Evolutionary conservation across 1,140 invertebrate species (phyloP).

Genomic region (Ips typographus): DNA sequence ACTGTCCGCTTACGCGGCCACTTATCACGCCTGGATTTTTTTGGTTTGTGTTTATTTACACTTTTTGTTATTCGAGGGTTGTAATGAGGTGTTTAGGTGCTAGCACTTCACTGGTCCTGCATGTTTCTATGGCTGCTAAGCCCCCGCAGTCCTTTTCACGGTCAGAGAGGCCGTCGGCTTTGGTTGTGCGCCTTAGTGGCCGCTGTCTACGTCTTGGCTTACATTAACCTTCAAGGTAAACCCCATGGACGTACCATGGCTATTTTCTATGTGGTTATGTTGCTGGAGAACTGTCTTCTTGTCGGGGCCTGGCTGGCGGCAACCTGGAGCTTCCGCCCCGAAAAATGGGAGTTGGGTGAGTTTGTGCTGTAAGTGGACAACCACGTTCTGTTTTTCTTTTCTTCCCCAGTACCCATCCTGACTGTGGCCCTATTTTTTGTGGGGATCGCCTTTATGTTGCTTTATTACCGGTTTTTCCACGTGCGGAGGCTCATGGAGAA

Average conservation of each 20-base stretch:
- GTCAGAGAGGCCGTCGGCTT: conserved; percentile 67
- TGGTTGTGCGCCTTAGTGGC: conserved; percentile 73
- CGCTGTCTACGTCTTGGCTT: conserved; percentile 88
- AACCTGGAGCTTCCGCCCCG: conserved; percentile 49
- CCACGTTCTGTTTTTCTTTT: background rate
- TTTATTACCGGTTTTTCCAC: conserved; percentile 82
- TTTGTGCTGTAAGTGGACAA: no score
- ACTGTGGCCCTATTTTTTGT: conserved; percentile 62
- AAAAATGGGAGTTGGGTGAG: conserved; percentile 55
- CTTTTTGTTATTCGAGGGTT: background rate
- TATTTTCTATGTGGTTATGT: conserved; percentile 90
- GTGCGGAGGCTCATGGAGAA: conserved; percentile 57
- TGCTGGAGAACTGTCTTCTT: conserved; percentile 80
- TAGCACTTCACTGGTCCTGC: conserved; percentile 68
- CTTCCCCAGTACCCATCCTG: conserved; percentile 46
- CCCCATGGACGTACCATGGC: conserved; percentile 55
- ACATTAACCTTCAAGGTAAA: conserved; percentile 80
- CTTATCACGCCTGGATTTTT: conserved; percentile 82
- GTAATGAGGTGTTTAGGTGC: conserved; percentile 33
- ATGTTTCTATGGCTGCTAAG: conserved; percentile 78
- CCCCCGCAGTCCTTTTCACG: conserved; percentile 80
- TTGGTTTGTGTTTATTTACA: conserved; percentile 56
- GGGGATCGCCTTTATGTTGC: conserved; percentile 80
- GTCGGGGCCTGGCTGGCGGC: conserved; percentile 68
- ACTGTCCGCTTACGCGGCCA: conserved; percentile 80